Base-by-base conservation (phyloP, 1,140 invertebrate genomes). In the Drosophila miranda region DNA sequence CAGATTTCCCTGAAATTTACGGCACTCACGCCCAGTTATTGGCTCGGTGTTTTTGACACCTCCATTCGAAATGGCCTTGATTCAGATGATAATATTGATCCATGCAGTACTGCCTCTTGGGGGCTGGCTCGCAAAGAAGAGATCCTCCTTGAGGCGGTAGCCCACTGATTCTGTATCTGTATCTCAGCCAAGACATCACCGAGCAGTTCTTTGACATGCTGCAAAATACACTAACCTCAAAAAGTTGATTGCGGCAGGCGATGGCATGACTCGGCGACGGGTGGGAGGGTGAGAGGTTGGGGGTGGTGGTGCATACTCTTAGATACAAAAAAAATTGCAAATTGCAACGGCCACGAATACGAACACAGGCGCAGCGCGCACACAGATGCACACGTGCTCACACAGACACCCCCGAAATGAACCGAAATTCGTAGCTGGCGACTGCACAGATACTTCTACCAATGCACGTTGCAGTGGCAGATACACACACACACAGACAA, bases 211-310 rank as follows among this genome's bases (percentile, higher is more conserved):
- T 21, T 46, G 44, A 3, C 44, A 66, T 23, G 42, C 43, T 49
- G 70, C 58, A 74, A 64, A 69, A 67, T 63, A 66, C 59, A 87
- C 82, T 87, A 87, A 87, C 82, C 82, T 87, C 83, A 87, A 83
- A 87, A 76, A 72, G 78, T 75, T 86, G 76, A 87, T 87, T 87
- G 64, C 77, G 74, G 69, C 73, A 72, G 69, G 57, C 58, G 54
- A 50, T 54, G 58, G 57, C 55, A 61, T 57, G 48, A 60, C 56
- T 23, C 23, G 23, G 23, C 23, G 4, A 23, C 3, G 23, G 23
- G 23, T 5, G 23, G 28, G 38, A 28, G 26, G 50, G 49, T 14
- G 4, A 34, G 63, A 21, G 14, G 57, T 19, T n/a, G 4, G 23
- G 21, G 38, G 28, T 19, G 14, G 23, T 13, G 26, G 41, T 42